Evolutionary conservation across 2,888 invertebrate species (phyloP), one percentile per base, ranked within the genome.

Genomic region (Latrodectus elegans): DNA sequence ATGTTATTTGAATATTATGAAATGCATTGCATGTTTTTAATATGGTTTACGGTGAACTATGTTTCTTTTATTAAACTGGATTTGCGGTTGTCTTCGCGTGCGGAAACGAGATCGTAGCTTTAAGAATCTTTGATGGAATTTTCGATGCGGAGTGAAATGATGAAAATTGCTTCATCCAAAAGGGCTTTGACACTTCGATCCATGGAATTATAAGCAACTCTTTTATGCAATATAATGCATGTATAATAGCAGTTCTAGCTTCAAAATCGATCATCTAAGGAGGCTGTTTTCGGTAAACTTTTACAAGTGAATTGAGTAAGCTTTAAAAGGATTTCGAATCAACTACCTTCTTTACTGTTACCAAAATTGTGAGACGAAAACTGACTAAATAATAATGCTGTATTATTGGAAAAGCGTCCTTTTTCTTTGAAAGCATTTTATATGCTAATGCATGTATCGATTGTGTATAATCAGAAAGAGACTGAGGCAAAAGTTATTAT

Each of bases 51-150:
- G 1, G 38, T 38, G 38, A 38, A 38, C 3, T 38, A 1, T 38
- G 38, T 38, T 38, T 38, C 1, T 38, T 38, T 38, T 38, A 38
- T 38, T 38, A 38, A 38, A 38, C 6, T 4, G 38, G 38, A 38
- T 38, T 38, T 38, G 38, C 6, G 38, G 38, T 6, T 38, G 38
- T 60, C n/a, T 60, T 60, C 60, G n/a, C 60, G 12, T 60, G 60
- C 12, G 60, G 10, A n/a, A 60, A 60, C n/a, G 51, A 74, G 65
- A 81, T 73, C 65, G 65, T 52, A 38, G 74, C 73, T 73, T 64
- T 38, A n/a, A 64, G 73, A 65, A 60, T 15, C 12, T 38, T 51
- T 67, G 81, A 74, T 67, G 81, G 74, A 81, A 81, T 67, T 73
- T 67, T 65, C 73, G 74, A 81, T 81, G 74, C 12, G 52, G 26